Percentiles rank a stretch among this genome's conserved stretches.
phyloP scores from a whole-genome alignment of 2,888 invertebrate genomes.

The Pristionchus exspectatus region DNA sequence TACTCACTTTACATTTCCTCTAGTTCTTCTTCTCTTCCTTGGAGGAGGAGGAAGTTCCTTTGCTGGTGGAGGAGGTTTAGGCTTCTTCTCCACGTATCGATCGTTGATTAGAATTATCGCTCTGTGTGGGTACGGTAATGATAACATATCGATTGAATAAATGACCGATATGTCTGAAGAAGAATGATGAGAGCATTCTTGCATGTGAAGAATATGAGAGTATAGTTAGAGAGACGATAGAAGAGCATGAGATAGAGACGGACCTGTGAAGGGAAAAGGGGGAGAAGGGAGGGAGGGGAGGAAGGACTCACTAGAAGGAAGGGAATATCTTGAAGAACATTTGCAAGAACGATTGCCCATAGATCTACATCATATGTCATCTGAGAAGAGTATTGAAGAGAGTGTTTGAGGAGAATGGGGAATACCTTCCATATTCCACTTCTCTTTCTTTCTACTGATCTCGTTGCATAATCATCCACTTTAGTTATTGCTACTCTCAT shows the following conservation, averaged over 20 bases:
- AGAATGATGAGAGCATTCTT: constrained; percentile 92
- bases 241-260: constrained; percentile 89
- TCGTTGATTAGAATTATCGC: constrained; percentile 43
- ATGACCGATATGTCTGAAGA: constrained; percentile 80
- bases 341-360: constrained; percentile 80
- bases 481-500: constrained; percentile 78
- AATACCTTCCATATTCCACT: constrained; percentile 41
- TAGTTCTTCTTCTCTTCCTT: constrained; percentile 48
- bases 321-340: constrained; percentile 81
- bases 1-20: constrained; percentile 21
- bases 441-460: constrained; percentile 57
- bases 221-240: constrained; percentile 92
- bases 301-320: constrained; percentile 76
- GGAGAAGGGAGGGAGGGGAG: background rate
- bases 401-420: background rate
- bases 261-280: constrained; percentile 58
- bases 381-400: constrained; percentile 57
- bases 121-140: background rate
- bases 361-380: constrained; percentile 79
- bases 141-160: constrained; percentile 33
- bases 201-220: constrained; percentile 96
- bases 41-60: constrained; percentile 37
- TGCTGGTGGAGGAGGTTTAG: constrained; percentile 14
- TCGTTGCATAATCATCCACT: constrained; percentile 59
- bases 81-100: constrained; percentile 51